phyloP scores from a whole-genome alignment of 2,113 vertebrate species.

The Melanocharis versteri region DNA sequence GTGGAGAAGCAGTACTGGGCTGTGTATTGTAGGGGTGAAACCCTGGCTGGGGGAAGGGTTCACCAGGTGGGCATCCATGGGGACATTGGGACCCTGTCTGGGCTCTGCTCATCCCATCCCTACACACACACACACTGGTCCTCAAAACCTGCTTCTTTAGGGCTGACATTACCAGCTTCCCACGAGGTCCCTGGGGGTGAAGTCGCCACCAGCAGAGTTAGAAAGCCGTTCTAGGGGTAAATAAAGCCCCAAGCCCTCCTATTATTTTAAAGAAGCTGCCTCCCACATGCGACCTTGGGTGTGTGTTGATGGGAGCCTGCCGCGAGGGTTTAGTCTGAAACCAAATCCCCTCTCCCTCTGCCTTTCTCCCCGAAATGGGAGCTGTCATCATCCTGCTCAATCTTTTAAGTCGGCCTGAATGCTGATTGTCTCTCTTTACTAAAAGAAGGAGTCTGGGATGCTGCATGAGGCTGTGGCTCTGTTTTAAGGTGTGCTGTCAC shows the following conservation, averaged over 20 bases:
- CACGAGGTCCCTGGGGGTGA: neutral
- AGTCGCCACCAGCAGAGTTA: neutral
- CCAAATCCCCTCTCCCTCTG: constrained; percentile 44
- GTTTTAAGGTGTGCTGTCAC: neutral
- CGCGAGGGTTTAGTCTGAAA: constrained; percentile 35
- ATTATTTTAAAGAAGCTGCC: neutral
- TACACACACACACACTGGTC: neutral
- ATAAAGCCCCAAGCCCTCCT: neutral
- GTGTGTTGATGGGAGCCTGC: constrained; percentile 11
- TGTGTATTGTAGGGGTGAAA: neutral
- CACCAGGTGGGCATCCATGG: neutral
- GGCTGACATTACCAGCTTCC: neutral
- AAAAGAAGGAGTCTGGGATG: neutral
- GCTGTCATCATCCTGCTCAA: constrained; percentile 54
- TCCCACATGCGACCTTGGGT: neutral
- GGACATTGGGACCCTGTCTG: fast-evolving
- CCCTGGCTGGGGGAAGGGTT: neutral
- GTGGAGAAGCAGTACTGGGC: neutral
- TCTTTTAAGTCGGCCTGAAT: constrained; percentile 55
- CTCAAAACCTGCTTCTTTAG: neutral
- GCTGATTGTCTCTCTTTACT: neutral
- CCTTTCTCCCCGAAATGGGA: constrained; percentile 32
- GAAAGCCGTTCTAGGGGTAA: neutral
- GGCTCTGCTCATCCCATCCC: neutral
- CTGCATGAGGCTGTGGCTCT: neutral